Base-by-base conservation (phyloP, 2,113 vertebrate species). In the human region DNA sequence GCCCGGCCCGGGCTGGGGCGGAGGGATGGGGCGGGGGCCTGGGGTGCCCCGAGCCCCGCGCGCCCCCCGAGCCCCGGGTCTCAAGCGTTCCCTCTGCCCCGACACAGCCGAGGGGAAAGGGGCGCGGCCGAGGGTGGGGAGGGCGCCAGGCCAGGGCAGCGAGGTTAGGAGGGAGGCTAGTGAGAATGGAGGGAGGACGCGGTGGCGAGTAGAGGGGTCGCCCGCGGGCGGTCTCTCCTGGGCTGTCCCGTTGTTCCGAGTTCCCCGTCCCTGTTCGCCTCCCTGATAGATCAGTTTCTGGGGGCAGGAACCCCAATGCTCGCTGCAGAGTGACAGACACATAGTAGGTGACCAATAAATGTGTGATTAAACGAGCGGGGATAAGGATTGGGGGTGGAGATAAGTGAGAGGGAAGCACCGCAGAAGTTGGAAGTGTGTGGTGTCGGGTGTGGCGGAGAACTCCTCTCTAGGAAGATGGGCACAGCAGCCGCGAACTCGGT, bases 331-430 rank as follows among this genome's bases (percentile, higher is more conserved):
- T 86, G 93, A 86, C 76, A 92, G 93, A 79, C 76, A 92, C 75
- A 8, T 17, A 93, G 92, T 83, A 95, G 96, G 85, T 85, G 81
- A 66, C 87, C 84, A 57, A 92, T 96, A 96, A 87, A 88, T 50
- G 59, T 45, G 68, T 16, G 57, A 95, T 59, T 57, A 23, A 8
- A 45, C 3, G 50, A 84, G 35, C 9, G 25, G n/a, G 57, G 85
- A 38, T 61, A 8, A n/a, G 66, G 64, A 7, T 27, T 43, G 68
- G 45, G 68, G 45, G 40, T 25, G 55, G n/a, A 76, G 76, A 57
- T 85, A n/a, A 86, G 40, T 78, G 73, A 87, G 64, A 66, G 81
- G 32, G 61, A 82, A 82, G 92, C 9, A 10, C 72, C 64, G 1
- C 48, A 85, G 66, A 90, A 52, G 61, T 43, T 72, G 59, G 35